A percentile compares a stretch with the other conserved stretches of the same genome.
Conservation (phyloP, 2,888 invertebrate genomes). For the Eupithecia tripunctaria region DNA sequence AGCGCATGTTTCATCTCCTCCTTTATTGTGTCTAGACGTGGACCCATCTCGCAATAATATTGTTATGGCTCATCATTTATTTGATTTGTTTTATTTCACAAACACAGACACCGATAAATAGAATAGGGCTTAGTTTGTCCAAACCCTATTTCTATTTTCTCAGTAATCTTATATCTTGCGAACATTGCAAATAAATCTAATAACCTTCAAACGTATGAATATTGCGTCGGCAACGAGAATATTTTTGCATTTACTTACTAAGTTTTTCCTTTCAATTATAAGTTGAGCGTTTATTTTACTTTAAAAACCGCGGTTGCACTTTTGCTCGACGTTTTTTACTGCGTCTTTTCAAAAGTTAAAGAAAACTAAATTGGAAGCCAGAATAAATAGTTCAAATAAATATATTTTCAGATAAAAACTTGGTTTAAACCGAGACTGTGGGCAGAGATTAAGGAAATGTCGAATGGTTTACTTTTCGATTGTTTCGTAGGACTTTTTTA, state of each 20-base stretch:
- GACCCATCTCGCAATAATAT: conserved; percentile 2
- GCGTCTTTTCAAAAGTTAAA: background rate
- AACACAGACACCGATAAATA: background rate
- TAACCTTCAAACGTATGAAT: background rate
- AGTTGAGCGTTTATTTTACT: conserved; percentile 7
- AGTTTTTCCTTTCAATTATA: conserved; percentile 11
- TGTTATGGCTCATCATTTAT: conserved; percentile 1
- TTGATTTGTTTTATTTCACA: background rate
- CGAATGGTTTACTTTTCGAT: too few species aligned
- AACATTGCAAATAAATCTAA: background rate
- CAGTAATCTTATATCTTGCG: background rate
- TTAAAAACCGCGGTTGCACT: background rate
- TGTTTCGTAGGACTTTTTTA: too few species aligned
- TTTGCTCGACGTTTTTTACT: background rate
- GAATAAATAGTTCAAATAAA: too few species aligned
- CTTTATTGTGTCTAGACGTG: conserved; percentile 35
- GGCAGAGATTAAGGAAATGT: too few species aligned
- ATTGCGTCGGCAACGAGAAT: background rate
- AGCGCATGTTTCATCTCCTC: conserved; percentile 14
- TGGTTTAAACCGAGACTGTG: too few species aligned
- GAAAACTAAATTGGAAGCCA: too few species aligned
- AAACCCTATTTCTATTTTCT: background rate
- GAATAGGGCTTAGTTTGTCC: background rate
- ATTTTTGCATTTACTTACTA: background rate
- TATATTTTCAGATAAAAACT: too few species aligned